Evolutionary conservation across 2,113 vertebrate species (phyloP).

Genomic region (Lepus europaeus): DNA sequence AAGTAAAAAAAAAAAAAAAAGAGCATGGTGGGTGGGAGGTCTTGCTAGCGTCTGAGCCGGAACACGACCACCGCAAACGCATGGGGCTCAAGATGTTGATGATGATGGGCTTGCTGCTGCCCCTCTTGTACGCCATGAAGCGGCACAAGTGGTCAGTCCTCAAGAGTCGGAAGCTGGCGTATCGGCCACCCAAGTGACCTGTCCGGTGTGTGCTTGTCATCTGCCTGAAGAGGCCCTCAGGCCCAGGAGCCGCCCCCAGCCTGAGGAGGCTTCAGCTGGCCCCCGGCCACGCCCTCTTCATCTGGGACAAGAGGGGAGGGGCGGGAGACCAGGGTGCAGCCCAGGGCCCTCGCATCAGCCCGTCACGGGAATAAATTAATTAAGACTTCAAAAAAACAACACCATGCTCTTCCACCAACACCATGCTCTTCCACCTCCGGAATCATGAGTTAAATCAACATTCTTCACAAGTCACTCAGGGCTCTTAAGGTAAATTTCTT

Average conservation of each 20-base stretch:
- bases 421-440: too few relatives aligned
- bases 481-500: neutral
- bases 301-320: constrained; percentile 1
- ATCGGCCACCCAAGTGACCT: constrained; percentile 93
- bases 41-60: constrained; percentile 93
- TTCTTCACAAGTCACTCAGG: neutral
- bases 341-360: neutral
- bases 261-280: neutral
- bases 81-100: constrained; percentile 96
- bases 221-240: constrained; percentile 32
- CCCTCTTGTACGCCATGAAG: constrained; percentile 93
- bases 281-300: neutral
- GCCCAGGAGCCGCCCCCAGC: neutral
- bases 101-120: constrained; percentile 87
- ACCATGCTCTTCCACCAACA: too few relatives aligned
- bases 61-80: constrained; percentile 95
- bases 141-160: constrained; percentile 94
- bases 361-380: constrained; percentile 80
- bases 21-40: too few relatives aligned
- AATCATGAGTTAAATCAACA: neutral
- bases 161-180: constrained; percentile 95
- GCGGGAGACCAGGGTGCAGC: constrained; percentile 4
- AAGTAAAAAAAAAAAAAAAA: too few relatives aligned
- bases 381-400: too few relatives aligned
- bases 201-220: neutral